Conservation (phyloP, 2,797 vertebrate genomes). For the Halcyon chelicuti region DNA sequence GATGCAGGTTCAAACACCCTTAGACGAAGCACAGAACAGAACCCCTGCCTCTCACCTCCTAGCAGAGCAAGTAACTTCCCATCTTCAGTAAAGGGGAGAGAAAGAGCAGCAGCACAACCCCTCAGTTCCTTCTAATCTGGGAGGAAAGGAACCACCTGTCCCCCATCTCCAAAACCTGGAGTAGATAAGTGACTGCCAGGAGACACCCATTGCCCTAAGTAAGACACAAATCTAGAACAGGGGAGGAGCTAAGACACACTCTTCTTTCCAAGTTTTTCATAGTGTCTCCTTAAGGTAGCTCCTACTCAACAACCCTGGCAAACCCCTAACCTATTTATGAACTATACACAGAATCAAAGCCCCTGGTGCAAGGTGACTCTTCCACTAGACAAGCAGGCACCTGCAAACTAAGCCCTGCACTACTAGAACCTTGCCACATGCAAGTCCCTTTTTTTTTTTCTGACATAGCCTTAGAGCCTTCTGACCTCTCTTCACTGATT, state of each 20-base stretch:
- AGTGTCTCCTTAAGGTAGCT: not conserved
- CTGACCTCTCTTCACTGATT: not conserved
- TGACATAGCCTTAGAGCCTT: not conserved
- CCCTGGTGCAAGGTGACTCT: not conserved
- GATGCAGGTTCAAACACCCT: not conserved
- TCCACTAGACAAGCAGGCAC: not conserved
- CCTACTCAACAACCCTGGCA: not conserved
- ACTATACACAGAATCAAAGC: not conserved
- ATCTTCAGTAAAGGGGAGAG: not conserved
- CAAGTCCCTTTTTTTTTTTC: not conserved
- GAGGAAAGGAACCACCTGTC: not conserved
- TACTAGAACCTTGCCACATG: not conserved
- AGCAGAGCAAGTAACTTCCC: not conserved
- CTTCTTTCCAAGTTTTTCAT: not conserved
- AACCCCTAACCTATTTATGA: not conserved
- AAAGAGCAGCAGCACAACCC: not conserved
- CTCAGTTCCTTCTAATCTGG: not conserved
- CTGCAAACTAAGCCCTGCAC: not conserved
- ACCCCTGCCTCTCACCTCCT: not conserved
- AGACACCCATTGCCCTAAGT: not conserved
- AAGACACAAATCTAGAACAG: not conserved
- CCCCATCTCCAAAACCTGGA: not conserved
- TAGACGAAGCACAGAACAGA: not conserved
- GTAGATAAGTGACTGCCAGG: not conserved
- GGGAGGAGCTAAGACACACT: not conserved